phyloP scores from a whole-genome alignment of 2,113 vertebrate genomes.

The Lethenteron reissneri region DNA sequence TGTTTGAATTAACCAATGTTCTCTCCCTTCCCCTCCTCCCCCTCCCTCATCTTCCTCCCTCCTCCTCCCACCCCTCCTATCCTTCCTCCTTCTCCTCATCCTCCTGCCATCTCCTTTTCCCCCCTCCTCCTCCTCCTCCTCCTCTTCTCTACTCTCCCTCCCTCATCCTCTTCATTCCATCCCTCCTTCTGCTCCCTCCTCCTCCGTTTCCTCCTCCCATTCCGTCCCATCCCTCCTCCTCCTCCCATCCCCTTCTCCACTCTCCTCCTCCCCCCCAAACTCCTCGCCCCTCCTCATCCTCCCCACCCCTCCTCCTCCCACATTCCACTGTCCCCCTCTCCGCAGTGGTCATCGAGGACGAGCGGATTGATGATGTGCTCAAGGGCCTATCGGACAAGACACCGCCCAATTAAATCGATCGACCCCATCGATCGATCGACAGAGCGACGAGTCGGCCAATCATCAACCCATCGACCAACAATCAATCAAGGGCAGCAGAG shows the following conservation, averaged over 20 bases:
- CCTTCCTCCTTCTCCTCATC: constrained; percentile 5
- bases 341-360: constrained; percentile 95
- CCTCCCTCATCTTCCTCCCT: constrained; percentile 3
- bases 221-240: neutral
- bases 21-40: constrained; percentile 7
- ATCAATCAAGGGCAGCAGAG: too few relatives aligned
- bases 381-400: constrained; percentile 95
- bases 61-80: neutral
- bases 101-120: constrained; percentile 6
- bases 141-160: constrained; percentile 13
- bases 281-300: neutral
- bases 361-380: constrained; percentile 95
- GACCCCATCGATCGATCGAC: too few relatives aligned
- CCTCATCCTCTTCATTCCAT: neutral
- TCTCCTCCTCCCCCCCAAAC: constrained; percentile 2
- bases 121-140: constrained; percentile 5
- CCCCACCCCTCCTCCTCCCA: constrained; percentile 12
- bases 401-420: constrained; percentile 24
- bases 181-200: neutral
- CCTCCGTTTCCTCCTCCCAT: constrained; percentile 9
- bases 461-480: too few relatives aligned
- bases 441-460: too few relatives aligned
- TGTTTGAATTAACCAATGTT: too few relatives aligned
- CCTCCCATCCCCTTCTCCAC: constrained; percentile 7
- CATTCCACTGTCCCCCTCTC: constrained; percentile 12